phyloP scores from a whole-genome alignment of 2,888 invertebrate species.

The Griposia aprilina region DNA sequence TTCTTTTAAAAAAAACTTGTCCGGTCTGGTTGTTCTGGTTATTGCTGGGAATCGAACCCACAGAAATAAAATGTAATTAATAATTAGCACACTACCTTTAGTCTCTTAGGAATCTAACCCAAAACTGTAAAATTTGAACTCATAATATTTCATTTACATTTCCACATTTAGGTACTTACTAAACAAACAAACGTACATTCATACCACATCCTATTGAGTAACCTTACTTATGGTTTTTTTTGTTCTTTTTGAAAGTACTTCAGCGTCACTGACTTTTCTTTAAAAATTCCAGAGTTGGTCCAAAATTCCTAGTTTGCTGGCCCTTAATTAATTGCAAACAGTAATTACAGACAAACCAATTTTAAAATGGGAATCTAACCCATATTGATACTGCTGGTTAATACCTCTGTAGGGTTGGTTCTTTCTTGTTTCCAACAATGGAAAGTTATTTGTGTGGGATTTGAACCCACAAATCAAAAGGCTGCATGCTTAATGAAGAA shows the following conservation, averaged over 20 bases:
- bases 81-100: too few relatives aligned
- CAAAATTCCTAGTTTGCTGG: not conserved
- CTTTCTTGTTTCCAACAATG: not conserved
- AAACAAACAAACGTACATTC: not conserved
- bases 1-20: not conserved
- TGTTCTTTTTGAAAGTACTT: not conserved
- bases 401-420: not conserved
- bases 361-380: constrained; percentile 48
- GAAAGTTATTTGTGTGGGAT: not conserved
- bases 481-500: not conserved
- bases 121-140: not conserved
- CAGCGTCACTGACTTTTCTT: too few relatives aligned
- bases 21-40: constrained; percentile 1
- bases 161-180: not conserved
- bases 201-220: not conserved
- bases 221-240: not conserved
- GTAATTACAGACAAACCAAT: not conserved
- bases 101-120: constrained; percentile 5
- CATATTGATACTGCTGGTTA: constrained; percentile 7
- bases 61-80: not conserved
- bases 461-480: constrained; percentile 24
- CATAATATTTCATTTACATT: not conserved
- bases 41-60: constrained; percentile 27
- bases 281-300: too few relatives aligned
- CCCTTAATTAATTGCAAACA: not conserved